These are phyloP conservation scores for Tolmerus cingulatus DNA, from an alignment of 2,888 invertebrate genomes.

Conservation along the genomic window DNA sequence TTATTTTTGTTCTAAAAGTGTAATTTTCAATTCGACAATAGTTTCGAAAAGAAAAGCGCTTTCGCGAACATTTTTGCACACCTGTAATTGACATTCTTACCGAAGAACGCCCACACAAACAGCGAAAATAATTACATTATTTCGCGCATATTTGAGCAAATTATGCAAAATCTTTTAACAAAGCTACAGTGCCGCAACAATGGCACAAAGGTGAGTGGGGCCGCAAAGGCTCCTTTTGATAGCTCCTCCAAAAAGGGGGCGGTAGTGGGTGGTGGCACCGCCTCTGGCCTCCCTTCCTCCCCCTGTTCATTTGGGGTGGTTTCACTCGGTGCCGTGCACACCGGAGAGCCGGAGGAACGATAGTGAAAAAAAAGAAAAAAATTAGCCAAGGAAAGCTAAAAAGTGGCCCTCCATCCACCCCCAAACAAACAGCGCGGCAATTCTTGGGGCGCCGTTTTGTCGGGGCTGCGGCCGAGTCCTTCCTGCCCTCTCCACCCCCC, in stretches of 20 bases:
- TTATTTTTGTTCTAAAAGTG: not conserved
- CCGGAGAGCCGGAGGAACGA: not conserved
- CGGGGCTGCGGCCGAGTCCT: not conserved
- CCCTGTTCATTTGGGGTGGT: not conserved
- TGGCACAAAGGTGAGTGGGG: conserved; percentile 32
- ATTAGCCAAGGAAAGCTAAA: conserved; percentile 24
- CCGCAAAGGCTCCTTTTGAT: conserved; percentile 14
- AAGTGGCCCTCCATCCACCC: not conserved
- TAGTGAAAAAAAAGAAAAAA: conserved; percentile 2
- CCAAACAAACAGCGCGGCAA: conserved; percentile 17
- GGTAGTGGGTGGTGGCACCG: not conserved
- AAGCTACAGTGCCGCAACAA: conserved; percentile 19
- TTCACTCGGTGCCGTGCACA: not conserved
- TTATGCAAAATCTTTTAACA: conserved; percentile 33
- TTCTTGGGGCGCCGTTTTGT: conserved; percentile 30
- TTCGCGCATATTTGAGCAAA: conserved; percentile 32
- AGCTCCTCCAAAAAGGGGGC: not conserved
- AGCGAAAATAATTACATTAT: conserved; percentile 30
- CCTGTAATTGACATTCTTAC: conserved; percentile 15
- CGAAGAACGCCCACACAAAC: not conserved
- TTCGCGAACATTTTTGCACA: not conserved
- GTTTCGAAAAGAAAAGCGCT: not conserved
- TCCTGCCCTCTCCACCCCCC: not conserved
- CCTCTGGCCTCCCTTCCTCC: not conserved
- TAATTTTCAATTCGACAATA: not conserved